Percentiles rank a stretch among this genome's conserved stretches.
These are phyloP conservation scores for Pipra filicauda DNA, from an alignment of 2,113 vertebrate species.

Conservation along the genomic window DNA sequence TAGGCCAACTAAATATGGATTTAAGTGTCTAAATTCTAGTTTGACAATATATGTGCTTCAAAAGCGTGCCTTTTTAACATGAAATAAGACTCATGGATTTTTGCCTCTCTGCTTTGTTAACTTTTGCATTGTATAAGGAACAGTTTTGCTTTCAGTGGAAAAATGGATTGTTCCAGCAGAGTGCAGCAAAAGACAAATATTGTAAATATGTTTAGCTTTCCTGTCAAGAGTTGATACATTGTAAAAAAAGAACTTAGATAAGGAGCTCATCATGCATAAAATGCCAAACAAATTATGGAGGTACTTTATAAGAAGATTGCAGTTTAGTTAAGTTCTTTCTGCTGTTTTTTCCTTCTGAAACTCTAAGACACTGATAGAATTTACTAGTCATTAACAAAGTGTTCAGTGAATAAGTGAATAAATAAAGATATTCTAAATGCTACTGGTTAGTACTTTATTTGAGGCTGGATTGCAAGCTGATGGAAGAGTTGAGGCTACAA, in stretches of 20 bases:
- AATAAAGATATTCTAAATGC: not conserved
- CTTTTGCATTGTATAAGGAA: not conserved
- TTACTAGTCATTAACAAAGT: not conserved
- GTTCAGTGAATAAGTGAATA: not conserved
- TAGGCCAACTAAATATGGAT: not conserved
- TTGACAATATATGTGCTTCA: not conserved
- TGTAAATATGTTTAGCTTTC: conserved; percentile 31
- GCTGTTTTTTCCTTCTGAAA: not conserved
- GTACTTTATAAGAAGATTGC: not conserved
- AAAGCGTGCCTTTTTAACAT: not conserved
- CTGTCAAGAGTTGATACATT: not conserved
- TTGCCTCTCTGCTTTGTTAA: not conserved
- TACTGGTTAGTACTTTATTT: not conserved
- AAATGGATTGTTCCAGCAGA: conserved; percentile 71
- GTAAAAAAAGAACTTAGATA: not conserved
- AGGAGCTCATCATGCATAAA: not conserved
- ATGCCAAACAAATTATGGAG: not conserved
- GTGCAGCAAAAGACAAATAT: conserved; percentile 75
- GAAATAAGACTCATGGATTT: not conserved
- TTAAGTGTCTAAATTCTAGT: not conserved
- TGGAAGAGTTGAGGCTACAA: not conserved
- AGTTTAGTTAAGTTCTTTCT: not conserved
- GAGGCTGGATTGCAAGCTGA: not conserved
- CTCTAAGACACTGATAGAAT: not conserved
- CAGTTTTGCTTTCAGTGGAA: not conserved